Evolutionary conservation across 2,797 vertebrate species (phyloP).

Genomic region (Sparidentex hasta): DNA sequence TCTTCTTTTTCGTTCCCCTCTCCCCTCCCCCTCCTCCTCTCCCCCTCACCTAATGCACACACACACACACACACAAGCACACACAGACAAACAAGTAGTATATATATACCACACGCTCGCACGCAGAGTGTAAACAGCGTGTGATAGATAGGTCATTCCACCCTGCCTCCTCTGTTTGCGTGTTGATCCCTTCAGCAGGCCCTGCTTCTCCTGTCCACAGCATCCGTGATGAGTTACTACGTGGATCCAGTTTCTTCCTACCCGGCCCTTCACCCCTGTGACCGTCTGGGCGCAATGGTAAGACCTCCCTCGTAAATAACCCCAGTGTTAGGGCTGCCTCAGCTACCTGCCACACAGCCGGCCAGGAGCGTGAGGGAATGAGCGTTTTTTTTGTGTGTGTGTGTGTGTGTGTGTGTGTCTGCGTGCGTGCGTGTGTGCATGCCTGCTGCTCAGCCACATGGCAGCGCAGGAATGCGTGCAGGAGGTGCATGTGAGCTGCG

Average conservation of each 20-base stretch:
- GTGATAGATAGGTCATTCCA: constrained; percentile 78
- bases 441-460: constrained; percentile 41
- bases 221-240: constrained; percentile 93
- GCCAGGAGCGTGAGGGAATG: constrained; percentile 41
- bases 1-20: background rate
- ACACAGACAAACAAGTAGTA: constrained; percentile 7
- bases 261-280: constrained; percentile 85
- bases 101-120: constrained; percentile 38
- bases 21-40: background rate
- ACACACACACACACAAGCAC: constrained; percentile 17
- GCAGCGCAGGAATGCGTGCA: constrained; percentile 59
- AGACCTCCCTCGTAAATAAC: constrained; percentile 87
- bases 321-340: constrained; percentile 64
- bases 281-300: constrained; percentile 89
- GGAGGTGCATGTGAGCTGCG: constrained; percentile 28
- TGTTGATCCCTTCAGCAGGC: constrained; percentile 83
- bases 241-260: constrained; percentile 88
- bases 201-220: constrained; percentile 76
- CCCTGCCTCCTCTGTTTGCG: constrained; percentile 64
- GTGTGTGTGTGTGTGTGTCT: constrained; percentile 38
- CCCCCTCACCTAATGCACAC: constrained; percentile 18
- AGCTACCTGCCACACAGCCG: constrained; percentile 75
- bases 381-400: constrained; percentile 30
- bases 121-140: constrained; percentile 77
- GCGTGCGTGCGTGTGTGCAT: constrained; percentile 38